Base-by-base conservation (phyloP, 2,888 invertebrate genomes). In the Neocrepidodera transversa region DNA sequence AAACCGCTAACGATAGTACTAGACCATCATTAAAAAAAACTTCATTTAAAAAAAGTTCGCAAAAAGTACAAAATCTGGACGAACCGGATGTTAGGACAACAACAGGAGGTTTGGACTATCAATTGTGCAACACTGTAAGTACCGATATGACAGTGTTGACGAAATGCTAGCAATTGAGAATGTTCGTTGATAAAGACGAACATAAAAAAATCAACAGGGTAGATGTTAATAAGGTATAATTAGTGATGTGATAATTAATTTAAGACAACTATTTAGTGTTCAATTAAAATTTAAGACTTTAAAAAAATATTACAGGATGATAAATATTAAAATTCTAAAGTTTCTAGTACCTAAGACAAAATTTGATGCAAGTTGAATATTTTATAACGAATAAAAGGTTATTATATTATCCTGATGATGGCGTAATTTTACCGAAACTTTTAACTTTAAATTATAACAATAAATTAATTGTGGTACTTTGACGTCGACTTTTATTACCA, bases 81-180 rank as follows among this genome's bases (percentile, higher is more conserved):
- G 71, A 65, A 45, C 66, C 70, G 0, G 71, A 71, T 17, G 11
- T 69, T 13, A 71, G 77, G 0, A 51, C 51, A 1, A 26, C 26
- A 1, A 11, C 77, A 2, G 74, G 73, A 23, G 74, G 76, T 0
- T 76, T 76, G 2, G 79, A 79, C 59, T 78, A 78, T 60, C 76
- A 78, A 54, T 77, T 74, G 1, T 84, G 84, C 67, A 84, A 85
- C 68, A 85, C 78, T 40, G 77, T 76, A 48, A 79, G 79, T 68
- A 80, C 80, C 8, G 81, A 81, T 64, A 78, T 81, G 79, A 79
- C 79, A 10, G 76, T 79, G 43, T 68, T 81, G 48, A 80, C 80
- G 23, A 80, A 78, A 69, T 79, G 80, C 79, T 81, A 79, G 78
- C 79, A 67, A 57, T 66, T 72, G 68, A 74, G 63, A 66, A 72